These are phyloP conservation scores for Drosophila fungiperda DNA, from an alignment of 2,888 invertebrate genomes.

Conservation along the genomic window DNA sequence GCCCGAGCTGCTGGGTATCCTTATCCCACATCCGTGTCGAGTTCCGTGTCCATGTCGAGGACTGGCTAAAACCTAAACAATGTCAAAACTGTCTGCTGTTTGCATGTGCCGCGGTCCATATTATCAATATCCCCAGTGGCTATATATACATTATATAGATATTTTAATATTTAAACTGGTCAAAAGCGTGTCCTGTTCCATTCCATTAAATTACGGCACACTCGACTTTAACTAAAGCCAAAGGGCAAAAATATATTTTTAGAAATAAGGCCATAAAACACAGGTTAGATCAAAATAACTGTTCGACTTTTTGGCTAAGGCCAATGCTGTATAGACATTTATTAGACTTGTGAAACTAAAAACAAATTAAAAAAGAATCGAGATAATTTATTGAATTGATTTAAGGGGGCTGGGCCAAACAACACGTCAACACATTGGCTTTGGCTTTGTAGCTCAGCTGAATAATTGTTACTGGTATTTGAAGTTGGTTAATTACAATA, in stretches of 20 bases:
- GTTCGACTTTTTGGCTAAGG: conserved; percentile 41
- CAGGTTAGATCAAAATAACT: conserved; percentile 18
- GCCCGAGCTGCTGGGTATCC: conserved; percentile 38
- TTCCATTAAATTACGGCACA: conserved; percentile 43
- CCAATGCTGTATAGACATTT: conserved; percentile 40
- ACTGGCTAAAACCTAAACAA: conserved; percentile 81
- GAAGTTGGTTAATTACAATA: conserved; percentile 48
- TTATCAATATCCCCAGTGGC: conserved; percentile 31
- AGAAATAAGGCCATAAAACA: conserved; percentile 14
- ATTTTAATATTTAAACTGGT: not conserved
- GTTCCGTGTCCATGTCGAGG: conserved; percentile 58
- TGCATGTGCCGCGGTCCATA: conserved; percentile 19
- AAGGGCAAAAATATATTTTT: conserved; percentile 7
- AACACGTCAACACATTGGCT: conserved; percentile 41
- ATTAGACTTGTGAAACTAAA: conserved; percentile 38
- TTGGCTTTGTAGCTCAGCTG: conserved; percentile 31
- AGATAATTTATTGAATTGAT: conserved; percentile 29
- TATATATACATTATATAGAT: not conserved
- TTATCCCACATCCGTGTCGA: conserved; percentile 29
- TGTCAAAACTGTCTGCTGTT: conserved; percentile 62
- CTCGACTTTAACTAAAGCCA: conserved; percentile 10
- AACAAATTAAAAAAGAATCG: not conserved
- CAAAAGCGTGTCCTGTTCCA: conserved; percentile 41
- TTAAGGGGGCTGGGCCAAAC: conserved; percentile 15
- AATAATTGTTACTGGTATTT: conserved; percentile 29